Percentiles rank a stretch among this genome's conserved stretches.
Evolutionary conservation across 2,797 vertebrate genomes (phyloP).

Genomic region (Sebastiscus tertius): DNA sequence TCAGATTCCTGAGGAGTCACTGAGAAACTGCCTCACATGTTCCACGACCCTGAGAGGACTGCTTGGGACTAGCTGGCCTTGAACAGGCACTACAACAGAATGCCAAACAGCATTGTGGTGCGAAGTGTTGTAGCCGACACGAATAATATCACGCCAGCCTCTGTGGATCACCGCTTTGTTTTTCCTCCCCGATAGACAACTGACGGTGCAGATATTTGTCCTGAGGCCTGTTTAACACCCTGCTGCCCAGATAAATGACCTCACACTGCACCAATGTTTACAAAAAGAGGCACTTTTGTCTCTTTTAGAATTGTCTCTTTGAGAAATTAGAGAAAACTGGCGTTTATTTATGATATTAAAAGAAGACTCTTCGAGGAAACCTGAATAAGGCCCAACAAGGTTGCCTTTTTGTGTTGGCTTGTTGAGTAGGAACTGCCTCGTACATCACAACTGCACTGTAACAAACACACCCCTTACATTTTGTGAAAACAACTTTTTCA

Average conservation of each 20-base stretch:
- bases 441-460: not conserved
- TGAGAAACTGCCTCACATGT: slow-evolving; percentile 63
- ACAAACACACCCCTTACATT: not conserved
- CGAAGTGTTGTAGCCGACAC: slow-evolving; percentile 45
- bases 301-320: not conserved
- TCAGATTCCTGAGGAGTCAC: slow-evolving; percentile 77
- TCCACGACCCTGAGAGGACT: slow-evolving; percentile 41
- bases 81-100: slow-evolving; percentile 39
- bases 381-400: not conserved
- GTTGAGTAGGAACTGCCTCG: not conserved
- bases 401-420: not conserved
- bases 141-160: slow-evolving; percentile 25
- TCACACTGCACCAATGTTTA: not conserved
- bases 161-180: not conserved
- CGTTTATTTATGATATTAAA: not conserved
- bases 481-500: not conserved
- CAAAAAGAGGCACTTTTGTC: not conserved
- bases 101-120: slow-evolving; percentile 43
- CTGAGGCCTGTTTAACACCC: slow-evolving; percentile 8
- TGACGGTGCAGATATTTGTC: slow-evolving; percentile 21
- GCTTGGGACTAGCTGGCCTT: slow-evolving; percentile 38
- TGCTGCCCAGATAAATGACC: slow-evolving; percentile 26
- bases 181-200: not conserved
- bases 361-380: not conserved
- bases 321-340: not conserved